A percentile compares a stretch with the other conserved stretches of the same genome.
phyloP scores from a whole-genome alignment of 2,113 vertebrate species.

The Petaurus breviceps region DNA sequence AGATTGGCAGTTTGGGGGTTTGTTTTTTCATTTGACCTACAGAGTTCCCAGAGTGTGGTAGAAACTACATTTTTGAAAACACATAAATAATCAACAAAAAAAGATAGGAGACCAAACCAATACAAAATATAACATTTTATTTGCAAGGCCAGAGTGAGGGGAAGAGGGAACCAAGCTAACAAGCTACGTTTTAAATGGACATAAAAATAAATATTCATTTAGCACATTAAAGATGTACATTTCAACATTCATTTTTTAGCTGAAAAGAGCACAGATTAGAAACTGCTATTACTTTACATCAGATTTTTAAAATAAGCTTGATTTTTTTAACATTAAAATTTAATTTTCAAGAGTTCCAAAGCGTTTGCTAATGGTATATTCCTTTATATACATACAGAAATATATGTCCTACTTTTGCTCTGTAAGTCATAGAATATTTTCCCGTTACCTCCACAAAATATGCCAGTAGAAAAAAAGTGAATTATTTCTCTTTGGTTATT shows the following conservation, averaged over 20 bases:
- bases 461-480: accelerated
- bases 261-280: not conserved
- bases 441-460: accelerated
- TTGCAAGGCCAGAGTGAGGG: constrained; percentile 58
- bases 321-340: not conserved
- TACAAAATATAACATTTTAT: constrained; percentile 81
- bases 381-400: not conserved
- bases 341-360: not conserved
- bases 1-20: not conserved
- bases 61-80: not conserved
- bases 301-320: not conserved
- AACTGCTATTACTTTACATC: not conserved
- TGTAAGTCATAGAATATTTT: accelerated
- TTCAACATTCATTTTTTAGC: not conserved
- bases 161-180: constrained; percentile 48
- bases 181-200: constrained; percentile 36
- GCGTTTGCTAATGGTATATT: not conserved
- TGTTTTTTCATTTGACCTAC: not conserved
- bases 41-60: not conserved
- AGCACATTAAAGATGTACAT: constrained; percentile 37
- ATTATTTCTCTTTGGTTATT: accelerated
- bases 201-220: constrained; percentile 84
- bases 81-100: not conserved
- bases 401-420: accelerated
- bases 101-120: not conserved